Percentiles rank a stretch among this genome's conserved stretches.
phyloP scores from a whole-genome alignment of 2,888 invertebrate species.

The Parnassius orleans region DNA sequence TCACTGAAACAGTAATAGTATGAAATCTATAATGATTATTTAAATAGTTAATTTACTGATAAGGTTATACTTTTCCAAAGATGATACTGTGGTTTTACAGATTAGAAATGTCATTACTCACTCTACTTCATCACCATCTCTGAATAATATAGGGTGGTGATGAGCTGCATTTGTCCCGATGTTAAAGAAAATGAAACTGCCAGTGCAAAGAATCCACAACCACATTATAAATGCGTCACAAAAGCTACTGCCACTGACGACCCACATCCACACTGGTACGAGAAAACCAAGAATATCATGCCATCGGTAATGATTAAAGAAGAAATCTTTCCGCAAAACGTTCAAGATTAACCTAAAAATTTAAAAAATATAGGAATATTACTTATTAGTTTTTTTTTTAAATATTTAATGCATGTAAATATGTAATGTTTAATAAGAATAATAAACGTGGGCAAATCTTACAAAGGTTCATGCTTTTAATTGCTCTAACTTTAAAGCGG shows the following conservation, averaged over 20 bases:
- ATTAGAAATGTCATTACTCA: conserved; percentile 41
- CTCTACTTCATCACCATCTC: conserved; percentile 88
- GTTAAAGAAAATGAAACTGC: conserved; percentile 82
- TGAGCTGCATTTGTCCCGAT: conserved; percentile 89
- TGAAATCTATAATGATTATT: conserved; percentile 1
- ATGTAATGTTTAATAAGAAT: too few species aligned
- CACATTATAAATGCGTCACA: conserved; percentile 70
- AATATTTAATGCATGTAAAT: too few species aligned
- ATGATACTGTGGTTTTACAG: neutral
- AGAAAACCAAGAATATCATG: conserved; percentile 58
- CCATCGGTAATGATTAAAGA: conserved; percentile 55
- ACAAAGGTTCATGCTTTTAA: too few species aligned
- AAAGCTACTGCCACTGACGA: conserved; percentile 51
- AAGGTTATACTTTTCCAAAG: neutral
- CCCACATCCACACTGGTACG: conserved; percentile 68
- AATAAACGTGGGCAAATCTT: too few species aligned
- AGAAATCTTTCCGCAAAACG: conserved; percentile 51
- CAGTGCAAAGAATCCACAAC: conserved; percentile 78
- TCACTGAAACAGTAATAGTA: conserved; percentile 53
- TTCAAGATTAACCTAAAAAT: conserved; percentile 46
- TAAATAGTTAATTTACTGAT: neutral
- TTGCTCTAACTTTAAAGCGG: too few species aligned
- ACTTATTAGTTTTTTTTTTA: too few species aligned
- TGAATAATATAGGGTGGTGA: conserved; percentile 89
- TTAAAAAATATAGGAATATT: neutral